phyloP scores from a whole-genome alignment of 2,888 invertebrate genomes.

The Strigamia maritima region DNA sequence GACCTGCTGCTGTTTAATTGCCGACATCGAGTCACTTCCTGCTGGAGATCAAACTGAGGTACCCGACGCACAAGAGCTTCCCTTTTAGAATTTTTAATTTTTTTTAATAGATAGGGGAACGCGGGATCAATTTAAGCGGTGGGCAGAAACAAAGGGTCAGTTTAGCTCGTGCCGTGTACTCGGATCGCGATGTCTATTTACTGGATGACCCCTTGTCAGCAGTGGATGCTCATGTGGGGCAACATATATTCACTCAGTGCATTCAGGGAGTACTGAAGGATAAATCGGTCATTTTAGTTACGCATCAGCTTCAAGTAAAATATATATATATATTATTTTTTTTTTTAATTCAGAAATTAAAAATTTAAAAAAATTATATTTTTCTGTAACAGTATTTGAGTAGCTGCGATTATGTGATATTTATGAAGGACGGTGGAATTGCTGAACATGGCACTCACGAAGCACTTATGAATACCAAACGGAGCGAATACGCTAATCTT shows the following conservation, averaged over 20 bases:
- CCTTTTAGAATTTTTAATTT: not conserved
- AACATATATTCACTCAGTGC: constrained; percentile 56
- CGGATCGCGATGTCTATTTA: constrained; percentile 56
- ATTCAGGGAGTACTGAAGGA: constrained; percentile 48
- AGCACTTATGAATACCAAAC: constrained; percentile 52
- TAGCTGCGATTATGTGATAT: constrained; percentile 60
- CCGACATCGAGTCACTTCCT: constrained; percentile 59
- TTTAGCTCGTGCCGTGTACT: constrained; percentile 59
- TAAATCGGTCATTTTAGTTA: constrained; percentile 51
- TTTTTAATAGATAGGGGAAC: constrained; percentile 55
- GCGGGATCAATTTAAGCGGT: constrained; percentile 55
- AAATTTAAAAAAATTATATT: not conserved
- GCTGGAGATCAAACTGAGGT: constrained; percentile 61
- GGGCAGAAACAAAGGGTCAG: constrained; percentile 60
- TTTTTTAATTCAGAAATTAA: not conserved
- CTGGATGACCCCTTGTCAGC: constrained; percentile 61
- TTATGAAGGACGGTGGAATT: constrained; percentile 60
- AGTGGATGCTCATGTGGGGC: constrained; percentile 57
- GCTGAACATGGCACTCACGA: constrained; percentile 59
- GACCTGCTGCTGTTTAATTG: constrained; percentile 57
- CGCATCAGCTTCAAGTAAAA: constrained; percentile 48
- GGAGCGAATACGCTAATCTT: constrained; percentile 50
- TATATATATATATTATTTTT: not conserved
- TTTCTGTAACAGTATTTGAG: constrained; percentile 56
- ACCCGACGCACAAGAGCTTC: not conserved